A percentile compares a stretch with the other conserved stretches of the same genome.
phyloP scores from a whole-genome alignment of 2,888 invertebrate genomes.

The Ariolimax columbianus region DNA sequence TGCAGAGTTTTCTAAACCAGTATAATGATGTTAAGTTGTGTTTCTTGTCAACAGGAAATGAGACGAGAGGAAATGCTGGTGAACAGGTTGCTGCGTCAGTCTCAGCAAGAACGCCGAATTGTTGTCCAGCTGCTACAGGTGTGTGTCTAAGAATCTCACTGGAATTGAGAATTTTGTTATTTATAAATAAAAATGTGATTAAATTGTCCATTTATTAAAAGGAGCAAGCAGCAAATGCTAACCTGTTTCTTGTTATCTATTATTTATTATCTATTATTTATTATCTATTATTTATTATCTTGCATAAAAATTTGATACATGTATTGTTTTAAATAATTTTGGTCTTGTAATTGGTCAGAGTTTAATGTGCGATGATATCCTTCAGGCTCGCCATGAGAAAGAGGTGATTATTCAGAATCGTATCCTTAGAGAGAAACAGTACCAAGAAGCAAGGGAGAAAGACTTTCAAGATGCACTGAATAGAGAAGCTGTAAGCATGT shows the following conservation, averaged over 20 bases:
- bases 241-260: too few relatives aligned
- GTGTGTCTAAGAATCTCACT: not conserved
- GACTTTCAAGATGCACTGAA: slow-evolving; percentile 78
- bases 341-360: not conserved
- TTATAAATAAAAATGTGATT: too few relatives aligned
- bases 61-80: slow-evolving; percentile 78
- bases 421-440: slow-evolving; percentile 74
- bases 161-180: too few relatives aligned
- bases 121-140: slow-evolving; percentile 77
- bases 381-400: slow-evolving; percentile 76
- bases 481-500: slow-evolving; percentile 74
- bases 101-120: slow-evolving; percentile 78
- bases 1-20: too few relatives aligned
- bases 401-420: slow-evolving; percentile 77
- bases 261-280: too few relatives aligned
- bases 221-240: too few relatives aligned
- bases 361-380: not conserved
- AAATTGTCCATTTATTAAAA: too few relatives aligned
- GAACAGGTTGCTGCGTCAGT: slow-evolving; percentile 77
- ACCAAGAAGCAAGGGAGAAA: slow-evolving; percentile 74
- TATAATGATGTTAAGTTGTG: too few relatives aligned
- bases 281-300: too few relatives aligned
- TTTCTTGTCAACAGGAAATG: slow-evolving; percentile 68
- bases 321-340: not conserved
- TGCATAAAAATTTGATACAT: not conserved